Base-by-base conservation (phyloP, 2,888 invertebrate species). In the Leucania comma region DNA sequence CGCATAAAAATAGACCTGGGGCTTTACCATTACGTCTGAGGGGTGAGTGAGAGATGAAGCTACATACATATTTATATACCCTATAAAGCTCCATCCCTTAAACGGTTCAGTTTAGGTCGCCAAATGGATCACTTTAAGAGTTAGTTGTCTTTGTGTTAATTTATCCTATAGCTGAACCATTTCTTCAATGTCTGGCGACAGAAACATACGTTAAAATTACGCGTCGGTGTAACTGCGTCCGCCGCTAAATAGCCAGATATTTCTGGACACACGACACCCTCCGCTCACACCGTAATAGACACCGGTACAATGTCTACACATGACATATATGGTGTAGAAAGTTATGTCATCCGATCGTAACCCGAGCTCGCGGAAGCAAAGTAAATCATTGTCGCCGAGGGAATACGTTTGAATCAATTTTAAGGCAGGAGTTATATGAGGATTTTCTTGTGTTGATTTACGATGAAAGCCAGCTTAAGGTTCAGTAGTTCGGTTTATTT, bases 291-390 rank as follows among this genome's bases (percentile, higher is more conserved):
- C 86, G 92, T 91, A 91, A 92, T 90, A 90, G 92, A 92, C 89
- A 91, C 92, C 89, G 86, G 78, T 83, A 88, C 89, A 88, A 88
- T 83, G 78, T 80, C 78, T 72, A 85, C 90, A 90, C 91, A 89
- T 93, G 90, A 91, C 94, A 92, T 91, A 93, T 93, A 94, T 90
- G 93, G 93, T 86, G 92, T 86, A 89, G 90, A 93, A 91, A 87
- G 87, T 91, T 89, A 88, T 87, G 89, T 89, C 90, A 90, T 85
- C 80, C 84, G 82, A 85, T 75, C 83, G 90, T 86, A 89, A 89
- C 86, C 81, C 75, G 87, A 90, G 89, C 84, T 80, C 60, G 81
- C 83, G 84, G 82, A 84, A 83, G 80, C 77, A 72, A 72, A 73
- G 80, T 86, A 84, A 85, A 87, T 87, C 87, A 86, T 85, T 83